Conservation (phyloP, 2,797 vertebrate genomes). For the Mus minutoides region DNA sequence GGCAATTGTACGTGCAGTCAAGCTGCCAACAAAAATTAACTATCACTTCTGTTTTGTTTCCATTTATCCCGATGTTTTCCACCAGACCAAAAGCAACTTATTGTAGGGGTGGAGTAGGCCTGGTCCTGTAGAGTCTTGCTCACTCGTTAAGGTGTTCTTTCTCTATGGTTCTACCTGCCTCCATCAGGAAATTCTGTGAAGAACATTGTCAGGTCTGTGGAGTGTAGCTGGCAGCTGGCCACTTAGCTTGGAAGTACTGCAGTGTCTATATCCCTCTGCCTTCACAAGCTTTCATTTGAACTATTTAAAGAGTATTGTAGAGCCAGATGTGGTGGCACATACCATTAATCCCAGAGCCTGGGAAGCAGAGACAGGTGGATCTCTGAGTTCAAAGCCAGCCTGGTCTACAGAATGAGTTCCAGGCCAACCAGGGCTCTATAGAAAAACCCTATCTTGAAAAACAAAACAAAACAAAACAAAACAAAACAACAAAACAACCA, state of each 20-base stretch:
- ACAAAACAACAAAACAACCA: not conserved
- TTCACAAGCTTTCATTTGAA: not conserved
- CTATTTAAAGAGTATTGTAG: not conserved
- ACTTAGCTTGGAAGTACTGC: not conserved
- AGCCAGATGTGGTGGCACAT: not conserved
- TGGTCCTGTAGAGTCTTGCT: not conserved
- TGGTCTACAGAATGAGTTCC: not conserved
- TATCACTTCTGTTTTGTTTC: not conserved
- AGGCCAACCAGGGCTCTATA: not conserved
- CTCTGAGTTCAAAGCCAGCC: not conserved
- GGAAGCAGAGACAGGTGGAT: not conserved
- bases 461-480: not conserved
- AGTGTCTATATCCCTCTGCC: not conserved
- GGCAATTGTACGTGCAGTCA: not conserved
- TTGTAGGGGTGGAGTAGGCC: not conserved
- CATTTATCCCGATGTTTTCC: not conserved
- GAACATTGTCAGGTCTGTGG: not conserved
- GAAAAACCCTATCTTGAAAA: not conserved
- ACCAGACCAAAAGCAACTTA: not conserved
- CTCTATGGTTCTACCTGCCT: not conserved
- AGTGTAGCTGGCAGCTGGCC: not conserved
- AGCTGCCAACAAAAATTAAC: not conserved
- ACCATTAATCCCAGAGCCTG: not conserved
- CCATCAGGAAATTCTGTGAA: not conserved
- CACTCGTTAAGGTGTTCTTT: not conserved